Percentiles rank a stretch among this genome's conserved stretches.
Evolutionary conservation across 2,113 vertebrate species (phyloP).

Genomic region (Hymenochirus boettgeri): DNA sequence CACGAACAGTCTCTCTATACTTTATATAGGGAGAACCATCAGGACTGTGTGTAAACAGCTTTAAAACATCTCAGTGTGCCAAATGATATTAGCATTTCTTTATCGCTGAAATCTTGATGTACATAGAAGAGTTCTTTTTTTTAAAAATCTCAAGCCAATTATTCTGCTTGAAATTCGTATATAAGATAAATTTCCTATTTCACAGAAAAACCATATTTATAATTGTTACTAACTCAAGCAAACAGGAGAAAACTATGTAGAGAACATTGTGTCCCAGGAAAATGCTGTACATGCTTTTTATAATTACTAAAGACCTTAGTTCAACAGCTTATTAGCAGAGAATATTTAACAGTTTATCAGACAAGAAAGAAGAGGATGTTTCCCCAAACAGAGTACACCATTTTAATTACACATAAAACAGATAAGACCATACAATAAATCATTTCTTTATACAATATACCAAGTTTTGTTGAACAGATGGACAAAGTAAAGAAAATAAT

Average conservation of each 20-base stretch:
- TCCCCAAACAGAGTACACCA: too few species aligned
- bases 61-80: not conserved
- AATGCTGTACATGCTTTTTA: conserved; percentile 7
- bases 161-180: not conserved
- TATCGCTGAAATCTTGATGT: not conserved
- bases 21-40: too few species aligned
- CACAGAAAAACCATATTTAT: not conserved
- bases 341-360: not conserved
- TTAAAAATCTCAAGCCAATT: conserved; percentile 6
- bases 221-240: conserved; percentile 15
- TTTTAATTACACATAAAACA: not conserved
- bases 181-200: conserved; percentile 14
- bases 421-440: not conserved
- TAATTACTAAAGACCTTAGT: not conserved
- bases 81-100: not conserved
- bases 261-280: conserved; percentile 12
- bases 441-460: not conserved
- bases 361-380: too few species aligned
- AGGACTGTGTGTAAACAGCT: too few species aligned
- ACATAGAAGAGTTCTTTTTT: not conserved
- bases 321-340: not conserved
- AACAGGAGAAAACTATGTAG: conserved; percentile 1
- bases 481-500: not conserved
- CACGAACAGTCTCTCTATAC: too few species aligned
- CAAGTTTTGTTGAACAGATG: not conserved